These are phyloP conservation scores for Diplodus sargus DNA, from an alignment of 2,797 vertebrate species.

Conservation along the genomic window DNA sequence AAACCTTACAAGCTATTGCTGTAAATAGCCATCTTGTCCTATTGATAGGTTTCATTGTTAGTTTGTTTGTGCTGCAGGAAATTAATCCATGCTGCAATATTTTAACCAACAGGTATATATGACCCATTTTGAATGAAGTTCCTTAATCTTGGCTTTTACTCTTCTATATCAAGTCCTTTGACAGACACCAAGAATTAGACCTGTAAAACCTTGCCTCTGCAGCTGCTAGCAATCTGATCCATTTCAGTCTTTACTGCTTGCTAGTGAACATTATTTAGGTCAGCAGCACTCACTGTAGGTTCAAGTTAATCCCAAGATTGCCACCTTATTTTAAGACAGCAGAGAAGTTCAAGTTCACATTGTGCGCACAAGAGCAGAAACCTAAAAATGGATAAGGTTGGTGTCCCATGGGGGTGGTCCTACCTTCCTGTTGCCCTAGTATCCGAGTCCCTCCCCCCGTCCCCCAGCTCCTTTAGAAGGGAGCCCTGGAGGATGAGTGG, in stretches of 20 bases:
- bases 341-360: constrained; percentile 85
- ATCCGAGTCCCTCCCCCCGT: constrained; percentile 40
- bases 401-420: constrained; percentile 64
- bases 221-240: constrained; percentile 65
- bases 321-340: constrained; percentile 86
- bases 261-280: constrained; percentile 80
- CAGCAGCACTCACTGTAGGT: constrained; percentile 77
- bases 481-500: constrained; percentile 78
- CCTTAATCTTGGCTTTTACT: background rate
- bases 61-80: constrained; percentile 20
- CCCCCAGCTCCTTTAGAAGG: constrained; percentile 37
- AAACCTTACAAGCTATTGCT: constrained; percentile 24
- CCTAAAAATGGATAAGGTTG: constrained; percentile 83
- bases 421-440: constrained; percentile 65
- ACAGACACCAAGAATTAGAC: constrained; percentile 21
- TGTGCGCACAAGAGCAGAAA: constrained; percentile 74
- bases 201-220: constrained; percentile 40
- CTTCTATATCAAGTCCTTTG: constrained; percentile 1
- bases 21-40: constrained; percentile 31
- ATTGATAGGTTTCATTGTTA: constrained; percentile 40
- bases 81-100: background rate
- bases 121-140: background rate
- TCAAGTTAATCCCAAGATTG: constrained; percentile 86
- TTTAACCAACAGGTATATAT: background rate
- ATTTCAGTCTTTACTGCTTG: constrained; percentile 61